phyloP scores from a whole-genome alignment of 2,113 vertebrate genomes.

The Rynchops niger region DNA sequence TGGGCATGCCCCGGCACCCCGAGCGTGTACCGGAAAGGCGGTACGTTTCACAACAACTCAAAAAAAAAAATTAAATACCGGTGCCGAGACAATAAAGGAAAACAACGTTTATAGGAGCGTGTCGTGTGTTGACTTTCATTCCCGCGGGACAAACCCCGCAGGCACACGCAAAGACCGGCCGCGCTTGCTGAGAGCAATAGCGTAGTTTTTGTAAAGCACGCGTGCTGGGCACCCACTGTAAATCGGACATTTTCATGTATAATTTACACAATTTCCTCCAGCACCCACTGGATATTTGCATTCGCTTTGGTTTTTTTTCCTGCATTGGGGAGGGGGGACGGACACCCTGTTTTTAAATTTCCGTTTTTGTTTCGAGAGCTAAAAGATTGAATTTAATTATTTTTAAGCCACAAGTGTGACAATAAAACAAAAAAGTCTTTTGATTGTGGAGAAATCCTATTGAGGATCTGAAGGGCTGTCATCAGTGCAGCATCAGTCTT shows the following conservation, averaged over 20 bases:
- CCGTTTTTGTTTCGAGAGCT: constrained; percentile 42
- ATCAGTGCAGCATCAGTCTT: constrained; percentile 58
- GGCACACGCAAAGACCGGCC: not conserved
- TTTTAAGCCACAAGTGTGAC: constrained; percentile 46
- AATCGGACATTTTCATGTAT: not conserved
- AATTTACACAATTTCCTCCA: not conserved
- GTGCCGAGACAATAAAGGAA: not conserved
- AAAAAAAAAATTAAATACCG: not conserved
- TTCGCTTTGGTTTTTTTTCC: not conserved
- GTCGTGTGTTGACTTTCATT: not conserved
- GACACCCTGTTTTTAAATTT: not conserved
- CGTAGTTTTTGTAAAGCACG: not conserved
- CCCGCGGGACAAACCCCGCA: not conserved
- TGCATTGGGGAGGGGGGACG: not conserved
- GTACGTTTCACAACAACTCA: not conserved
- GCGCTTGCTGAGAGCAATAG: not conserved
- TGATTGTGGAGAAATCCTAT: constrained; percentile 70
- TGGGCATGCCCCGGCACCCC: too few species aligned
- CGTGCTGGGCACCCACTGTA: not conserved
- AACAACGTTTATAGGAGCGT: accelerated
- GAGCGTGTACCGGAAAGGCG: not conserved
- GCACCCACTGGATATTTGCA: not conserved
- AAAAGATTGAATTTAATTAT: constrained; percentile 59
- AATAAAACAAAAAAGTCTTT: constrained; percentile 69
- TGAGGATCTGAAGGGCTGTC: constrained; percentile 66